These are phyloP conservation scores for Keiferia lycopersicella DNA, from an alignment of 2,888 invertebrate genomes.

Conservation along the genomic window DNA sequence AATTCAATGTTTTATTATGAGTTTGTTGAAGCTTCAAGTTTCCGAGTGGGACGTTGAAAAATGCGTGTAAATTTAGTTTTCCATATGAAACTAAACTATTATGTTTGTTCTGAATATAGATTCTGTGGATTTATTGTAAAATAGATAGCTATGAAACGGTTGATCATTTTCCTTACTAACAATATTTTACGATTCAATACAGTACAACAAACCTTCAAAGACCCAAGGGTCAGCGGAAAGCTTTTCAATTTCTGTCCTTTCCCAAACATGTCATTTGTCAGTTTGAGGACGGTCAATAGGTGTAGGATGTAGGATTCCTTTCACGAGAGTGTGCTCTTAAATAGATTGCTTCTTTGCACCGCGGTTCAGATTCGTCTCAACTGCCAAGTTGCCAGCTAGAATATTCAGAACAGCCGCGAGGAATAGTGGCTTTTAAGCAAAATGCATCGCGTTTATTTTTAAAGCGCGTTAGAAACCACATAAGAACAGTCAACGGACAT, in stretches of 20 bases:
- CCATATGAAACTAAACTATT: not conserved
- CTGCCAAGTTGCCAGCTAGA: not conserved
- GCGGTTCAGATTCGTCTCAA: not conserved
- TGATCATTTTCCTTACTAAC: not conserved
- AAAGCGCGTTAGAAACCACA: not conserved
- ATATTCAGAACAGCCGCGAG: constrained; percentile 8
- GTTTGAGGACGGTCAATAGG: not conserved
- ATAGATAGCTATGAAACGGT: not conserved
- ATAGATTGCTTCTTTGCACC: not conserved
- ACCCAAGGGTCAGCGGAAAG: not conserved
- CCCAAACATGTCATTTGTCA: constrained; percentile 13
- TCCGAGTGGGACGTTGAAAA: too few species aligned
- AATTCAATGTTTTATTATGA: too few species aligned
- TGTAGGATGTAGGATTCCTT: not conserved
- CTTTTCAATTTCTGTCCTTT: constrained; percentile 3
- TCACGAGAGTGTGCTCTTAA: constrained; percentile 13
- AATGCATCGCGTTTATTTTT: constrained; percentile 2
- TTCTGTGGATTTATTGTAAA: too few species aligned
- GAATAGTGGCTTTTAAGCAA: constrained; percentile 6
- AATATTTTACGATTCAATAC: constrained; percentile 8
- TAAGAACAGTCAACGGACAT: too few species aligned
- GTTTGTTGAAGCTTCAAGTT: too few species aligned
- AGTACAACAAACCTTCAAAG: not conserved
- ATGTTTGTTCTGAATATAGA: not conserved
- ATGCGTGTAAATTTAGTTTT: not conserved